Evolutionary conservation across 1,140 invertebrate species (phyloP), one percentile per base, ranked within the genome.

Genomic region (Hylaeus anthracinus): DNA sequence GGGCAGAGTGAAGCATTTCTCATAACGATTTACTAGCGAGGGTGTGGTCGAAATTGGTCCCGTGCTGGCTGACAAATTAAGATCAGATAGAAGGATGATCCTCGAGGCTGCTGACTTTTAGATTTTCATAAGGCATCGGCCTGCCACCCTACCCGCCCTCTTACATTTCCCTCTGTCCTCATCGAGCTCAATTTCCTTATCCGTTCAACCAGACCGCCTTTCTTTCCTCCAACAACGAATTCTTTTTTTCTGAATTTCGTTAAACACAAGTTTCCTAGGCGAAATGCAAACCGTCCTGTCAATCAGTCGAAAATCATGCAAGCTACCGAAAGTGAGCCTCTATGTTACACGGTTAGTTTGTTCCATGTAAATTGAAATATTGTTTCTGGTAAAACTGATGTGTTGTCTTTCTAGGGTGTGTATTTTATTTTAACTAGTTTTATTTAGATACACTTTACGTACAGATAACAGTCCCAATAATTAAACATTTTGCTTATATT

Each of bases 31-130:
- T 86, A 88, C 60, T 81, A 63, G 53, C 64, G 74, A 72, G 71
- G 86, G 86, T 69, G 83, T 61, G 72, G 64, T 86, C 75, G 81
- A 90, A 91, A 90, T 90, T 89, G 88, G 89, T 81, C 84, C 79
- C 72, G 85, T 80, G 84, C 83, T 66, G 66, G 75, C 86, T 91
- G 90, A 92, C 86, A 92, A 92, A 92, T 91, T 90, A 90, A 89
- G 84, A 92, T 92, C 90, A 89, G 91, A 92, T 92, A 92, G 81
- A 91, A 70, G 80, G 91, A 92, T 92, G 75, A 92, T 92, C 90
- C 86, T 55, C 71, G 65, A n/a, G 83, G 86, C 82, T 92, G 90
- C 91, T 92, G 91, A 92, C 91, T 90, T 89, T 87, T 84, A 90
- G 82, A 90, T 91, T 92, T 92, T 91, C 86, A 85, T 90, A 91